A percentile compares a stretch with the other conserved stretches of the same genome.
phyloP scores from a whole-genome alignment of 2,888 invertebrate species.

The Allacma fusca region DNA sequence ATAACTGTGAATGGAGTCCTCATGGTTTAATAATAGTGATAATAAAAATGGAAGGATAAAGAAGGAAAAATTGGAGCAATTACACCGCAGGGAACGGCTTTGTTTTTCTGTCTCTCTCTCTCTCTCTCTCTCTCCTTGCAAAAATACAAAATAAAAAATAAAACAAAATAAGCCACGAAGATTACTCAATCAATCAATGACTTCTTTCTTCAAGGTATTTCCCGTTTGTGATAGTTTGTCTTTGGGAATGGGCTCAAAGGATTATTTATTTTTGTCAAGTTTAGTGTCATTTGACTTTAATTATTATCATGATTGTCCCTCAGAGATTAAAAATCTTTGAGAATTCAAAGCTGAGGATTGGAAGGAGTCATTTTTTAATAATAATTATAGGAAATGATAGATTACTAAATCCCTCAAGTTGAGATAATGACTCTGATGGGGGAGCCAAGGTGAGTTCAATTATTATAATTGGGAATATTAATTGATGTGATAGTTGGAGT shows the following conservation, averaged over 20 bases:
- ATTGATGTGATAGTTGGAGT: no score
- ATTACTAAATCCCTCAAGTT: no score
- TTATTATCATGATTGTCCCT: background rate
- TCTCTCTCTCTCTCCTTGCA: background rate
- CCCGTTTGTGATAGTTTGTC: background rate
- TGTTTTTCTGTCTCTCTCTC: background rate
- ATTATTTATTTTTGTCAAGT: background rate
- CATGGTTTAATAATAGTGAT: background rate
- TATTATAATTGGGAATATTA: no score
- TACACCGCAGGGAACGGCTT: background rate
- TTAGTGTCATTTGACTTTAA: background rate
- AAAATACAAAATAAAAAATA: no score
- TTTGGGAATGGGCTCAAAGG: no score
- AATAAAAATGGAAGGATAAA: background rate
- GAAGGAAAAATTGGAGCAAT: constrained; percentile 18
- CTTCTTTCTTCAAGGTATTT: constrained; percentile 18
- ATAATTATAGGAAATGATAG: no score
- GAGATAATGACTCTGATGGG: no score
- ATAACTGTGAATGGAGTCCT: background rate
- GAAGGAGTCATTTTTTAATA: no score
- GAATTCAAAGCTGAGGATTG: no score
- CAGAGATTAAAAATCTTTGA: no score
- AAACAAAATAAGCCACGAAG: constrained; percentile 1
- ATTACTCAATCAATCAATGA: constrained; percentile 21
- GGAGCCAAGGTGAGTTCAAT: no score